Conservation (phyloP, 2,888 invertebrate species). For the Eurytoma adleriae region DNA sequence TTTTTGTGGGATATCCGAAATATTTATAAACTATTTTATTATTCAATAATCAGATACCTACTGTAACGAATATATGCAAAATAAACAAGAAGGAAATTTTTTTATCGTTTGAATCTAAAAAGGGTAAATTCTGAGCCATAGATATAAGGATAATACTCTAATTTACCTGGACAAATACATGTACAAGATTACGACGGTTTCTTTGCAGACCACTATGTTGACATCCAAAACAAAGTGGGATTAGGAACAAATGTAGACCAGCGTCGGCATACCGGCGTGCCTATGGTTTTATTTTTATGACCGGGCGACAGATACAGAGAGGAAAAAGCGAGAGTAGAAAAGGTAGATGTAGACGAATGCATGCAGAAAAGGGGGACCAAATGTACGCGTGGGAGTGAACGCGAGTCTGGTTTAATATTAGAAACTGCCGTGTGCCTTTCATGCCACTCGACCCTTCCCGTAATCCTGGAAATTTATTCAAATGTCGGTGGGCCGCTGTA, state of each 20-base stretch:
- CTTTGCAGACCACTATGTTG: too few species aligned
- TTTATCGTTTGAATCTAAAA: too few species aligned
- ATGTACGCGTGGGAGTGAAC: constrained; percentile 23
- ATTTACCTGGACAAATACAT: too few species aligned
- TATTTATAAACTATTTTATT: too few species aligned
- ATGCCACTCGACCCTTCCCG: constrained; percentile 51
- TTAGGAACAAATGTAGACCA: constrained; percentile 17
- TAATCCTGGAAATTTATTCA: constrained; percentile 58
- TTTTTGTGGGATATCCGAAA: too few species aligned
- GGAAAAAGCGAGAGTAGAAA: background rate
- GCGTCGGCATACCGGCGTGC: constrained; percentile 18
- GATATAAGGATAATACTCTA: too few species aligned
- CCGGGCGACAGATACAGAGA: background rate
- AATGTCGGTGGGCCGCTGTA: constrained; percentile 49
- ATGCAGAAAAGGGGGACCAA: background rate
- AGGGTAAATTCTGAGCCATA: too few species aligned
- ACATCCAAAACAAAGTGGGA: background rate
- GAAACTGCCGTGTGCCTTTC: constrained; percentile 53
- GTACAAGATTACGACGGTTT: too few species aligned
- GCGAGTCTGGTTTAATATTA: constrained; percentile 56
- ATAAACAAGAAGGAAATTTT: too few species aligned
- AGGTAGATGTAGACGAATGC: background rate
- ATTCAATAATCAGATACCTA: too few species aligned
- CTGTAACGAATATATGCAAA: too few species aligned
- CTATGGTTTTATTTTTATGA: constrained; percentile 29